Evolutionary conservation across 92 coral and sea anemone genomes (phyloP).

Genomic region (Nematostella vectensis): DNA sequence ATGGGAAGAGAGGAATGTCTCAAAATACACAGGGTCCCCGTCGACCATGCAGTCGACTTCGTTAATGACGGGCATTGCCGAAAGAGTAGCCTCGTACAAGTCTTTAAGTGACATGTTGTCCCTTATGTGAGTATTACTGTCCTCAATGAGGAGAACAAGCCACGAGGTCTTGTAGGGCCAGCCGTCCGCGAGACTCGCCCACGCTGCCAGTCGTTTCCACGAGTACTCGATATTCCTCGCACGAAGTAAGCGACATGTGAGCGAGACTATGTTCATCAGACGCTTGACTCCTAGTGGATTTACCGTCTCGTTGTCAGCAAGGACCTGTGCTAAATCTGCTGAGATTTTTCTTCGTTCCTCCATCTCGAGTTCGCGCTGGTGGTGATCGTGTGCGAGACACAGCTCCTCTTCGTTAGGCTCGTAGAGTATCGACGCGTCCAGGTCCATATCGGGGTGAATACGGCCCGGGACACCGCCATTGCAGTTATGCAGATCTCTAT

Average conservation of each 20-base stretch:
- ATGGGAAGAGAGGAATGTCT: conserved; percentile 86
- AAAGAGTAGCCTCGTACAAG: conserved; percentile 77
- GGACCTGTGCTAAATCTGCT: conserved; percentile 91
- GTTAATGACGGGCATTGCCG: conserved; percentile 84
- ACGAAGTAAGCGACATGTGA: conserved; percentile 93
- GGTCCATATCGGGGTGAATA: conserved; percentile 59
- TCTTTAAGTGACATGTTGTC: conserved; percentile 75
- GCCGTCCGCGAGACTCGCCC: conserved; percentile 96
- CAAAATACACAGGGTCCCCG: conserved; percentile 95
- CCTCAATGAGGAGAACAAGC: conserved; percentile 87
- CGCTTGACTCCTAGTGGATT: conserved; percentile 97
- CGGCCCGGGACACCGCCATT: conserved; percentile 75
- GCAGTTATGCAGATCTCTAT: conserved; percentile 65
- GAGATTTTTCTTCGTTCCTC: conserved; percentile 77
- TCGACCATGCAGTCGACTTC: conserved; percentile 95
- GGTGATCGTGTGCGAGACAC: conserved; percentile 57
- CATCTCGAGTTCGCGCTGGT: conserved; percentile 69
- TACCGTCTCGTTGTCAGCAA: conserved; percentile 93
- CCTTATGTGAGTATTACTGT: conserved; percentile 54
- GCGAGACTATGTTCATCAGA: conserved; percentile 78
- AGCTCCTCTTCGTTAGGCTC: conserved; percentile 66
- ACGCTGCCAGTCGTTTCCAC: conserved; percentile 96
- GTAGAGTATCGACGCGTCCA: conserved; percentile 70
- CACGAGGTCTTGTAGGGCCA: conserved; percentile 98
- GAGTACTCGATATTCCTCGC: conserved; percentile 82